Evolutionary conservation across 23 tunicate species (phyloP), one percentile per base, ranked within the genome.

Genomic region (Clavelina lepadiformis): DNA sequence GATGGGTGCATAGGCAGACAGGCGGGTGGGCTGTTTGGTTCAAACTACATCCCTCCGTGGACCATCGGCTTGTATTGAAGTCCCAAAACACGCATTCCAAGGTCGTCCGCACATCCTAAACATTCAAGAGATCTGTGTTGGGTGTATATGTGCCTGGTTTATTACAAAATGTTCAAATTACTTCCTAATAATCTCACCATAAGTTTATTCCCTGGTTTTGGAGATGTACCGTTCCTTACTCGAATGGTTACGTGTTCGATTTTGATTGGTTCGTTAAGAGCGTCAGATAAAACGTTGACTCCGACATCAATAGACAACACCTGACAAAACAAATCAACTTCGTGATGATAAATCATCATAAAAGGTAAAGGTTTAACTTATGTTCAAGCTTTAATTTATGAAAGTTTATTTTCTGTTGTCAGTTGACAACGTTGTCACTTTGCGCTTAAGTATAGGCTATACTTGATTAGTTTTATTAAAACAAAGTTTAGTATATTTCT

Each of bases 41-140:
- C 22, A 34, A 63, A 7, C 11, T 13, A 36, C 68, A 63, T 3
- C 68, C 68, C 19, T 63, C 68, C 5, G 33, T 7, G 36, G 68
- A 63, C 68, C 68, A 63, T 3, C 6, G 25, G 25, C 25, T 36
- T 5, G 50, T 6, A 21, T 35, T 35, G 22, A 63, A 63, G 50
- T 63, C 26, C 68, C 68, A 63, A 36, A 63, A 63, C 20, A 63
- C 68, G 50, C 68, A 63, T 63, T 63, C 8, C 20, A 34, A 35
- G 20, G 27, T 35, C 15, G 68, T 63, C 22, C 38, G 5, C 3
- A 11, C 38, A 5, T 19, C 68, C 68, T 63, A 36, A 35, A 63
- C 36, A 34, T 11, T 41, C 15, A 41, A 41, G 15, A 11, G 13
- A 41, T 15, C 13, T 11, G 15, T 41, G 49, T 41, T 15, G 49